Conservation (phyloP, 2,797 vertebrate genomes). For the Molossus alvarezi region DNA sequence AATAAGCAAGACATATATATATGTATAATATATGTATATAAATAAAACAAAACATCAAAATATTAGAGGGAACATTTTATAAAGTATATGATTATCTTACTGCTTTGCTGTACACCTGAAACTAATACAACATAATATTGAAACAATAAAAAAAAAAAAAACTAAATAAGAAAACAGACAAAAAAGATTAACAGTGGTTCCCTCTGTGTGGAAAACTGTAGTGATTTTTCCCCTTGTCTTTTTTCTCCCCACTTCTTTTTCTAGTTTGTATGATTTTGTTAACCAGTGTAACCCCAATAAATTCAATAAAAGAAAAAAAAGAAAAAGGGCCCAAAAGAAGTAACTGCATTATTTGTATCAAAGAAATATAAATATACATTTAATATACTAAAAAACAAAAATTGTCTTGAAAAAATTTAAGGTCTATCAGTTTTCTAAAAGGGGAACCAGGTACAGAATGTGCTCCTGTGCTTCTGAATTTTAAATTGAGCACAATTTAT, state of each 20-base stretch:
- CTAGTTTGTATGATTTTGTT: neutral
- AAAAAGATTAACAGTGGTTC: neutral
- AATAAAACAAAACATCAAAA: neutral
- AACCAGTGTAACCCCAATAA: no score
- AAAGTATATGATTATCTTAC: neutral
- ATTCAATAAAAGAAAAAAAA: no score
- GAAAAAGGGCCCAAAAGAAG: no score
- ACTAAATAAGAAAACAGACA: neutral
- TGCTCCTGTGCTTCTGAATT: no score
- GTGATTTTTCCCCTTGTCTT: neutral
- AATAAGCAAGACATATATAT: neutral
- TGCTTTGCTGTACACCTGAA: neutral
- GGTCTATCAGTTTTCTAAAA: neutral
- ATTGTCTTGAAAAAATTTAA: neutral
- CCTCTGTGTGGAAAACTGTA: neutral
- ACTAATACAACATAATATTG: neutral
- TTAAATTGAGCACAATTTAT: neutral
- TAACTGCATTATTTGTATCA: neutral
- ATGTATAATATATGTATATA: constrained; percentile 12
- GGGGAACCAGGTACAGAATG: neutral
- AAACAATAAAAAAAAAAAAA: neutral
- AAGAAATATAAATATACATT: neutral
- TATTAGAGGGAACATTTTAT: no score
- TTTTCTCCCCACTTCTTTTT: neutral
- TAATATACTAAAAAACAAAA: neutral